Conservation (phyloP, 1,140 invertebrate species). For the Tetramorium alpestre region DNA sequence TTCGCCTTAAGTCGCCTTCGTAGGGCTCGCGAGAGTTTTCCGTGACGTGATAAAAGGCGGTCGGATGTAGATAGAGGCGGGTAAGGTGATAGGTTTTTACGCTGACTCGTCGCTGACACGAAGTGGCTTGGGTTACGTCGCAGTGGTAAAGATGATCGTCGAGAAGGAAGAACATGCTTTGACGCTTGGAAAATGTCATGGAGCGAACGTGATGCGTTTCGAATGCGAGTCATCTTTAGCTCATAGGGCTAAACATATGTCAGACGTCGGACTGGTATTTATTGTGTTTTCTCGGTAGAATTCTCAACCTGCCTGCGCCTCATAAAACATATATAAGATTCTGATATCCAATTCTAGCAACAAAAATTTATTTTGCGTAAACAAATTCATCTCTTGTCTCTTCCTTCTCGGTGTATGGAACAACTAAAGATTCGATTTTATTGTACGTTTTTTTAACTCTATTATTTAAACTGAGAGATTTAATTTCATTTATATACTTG, state of each 20-base stretch:
- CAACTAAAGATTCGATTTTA: background rate
- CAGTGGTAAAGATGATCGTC: constrained; percentile 54
- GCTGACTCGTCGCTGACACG: constrained; percentile 60
- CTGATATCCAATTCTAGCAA: background rate
- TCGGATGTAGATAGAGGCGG: constrained; percentile 53
- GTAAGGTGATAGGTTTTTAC: constrained; percentile 63
- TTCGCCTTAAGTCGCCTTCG: constrained; percentile 9
- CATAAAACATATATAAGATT: background rate
- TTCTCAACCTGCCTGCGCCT: background rate
- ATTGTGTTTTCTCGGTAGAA: background rate
- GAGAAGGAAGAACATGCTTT: constrained; percentile 46
- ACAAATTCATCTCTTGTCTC: background rate
- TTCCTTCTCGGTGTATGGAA: background rate
- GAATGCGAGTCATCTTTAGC: constrained; percentile 28
- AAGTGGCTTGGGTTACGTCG: constrained; percentile 58
- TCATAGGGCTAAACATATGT: background rate
- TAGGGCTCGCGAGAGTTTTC: constrained; percentile 13
- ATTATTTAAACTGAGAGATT: background rate
- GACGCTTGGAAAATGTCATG: constrained; percentile 49
- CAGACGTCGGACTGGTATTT: background rate
- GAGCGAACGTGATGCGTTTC: constrained; percentile 46
- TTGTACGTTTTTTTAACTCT: background rate
- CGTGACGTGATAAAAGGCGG: constrained; percentile 44
- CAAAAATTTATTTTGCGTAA: background rate
- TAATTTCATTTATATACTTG: background rate